Evolutionary conservation across 35 echinoderm and acorn worm genomes (phyloP).

Genomic region (Ophiothrix spiculata): DNA sequence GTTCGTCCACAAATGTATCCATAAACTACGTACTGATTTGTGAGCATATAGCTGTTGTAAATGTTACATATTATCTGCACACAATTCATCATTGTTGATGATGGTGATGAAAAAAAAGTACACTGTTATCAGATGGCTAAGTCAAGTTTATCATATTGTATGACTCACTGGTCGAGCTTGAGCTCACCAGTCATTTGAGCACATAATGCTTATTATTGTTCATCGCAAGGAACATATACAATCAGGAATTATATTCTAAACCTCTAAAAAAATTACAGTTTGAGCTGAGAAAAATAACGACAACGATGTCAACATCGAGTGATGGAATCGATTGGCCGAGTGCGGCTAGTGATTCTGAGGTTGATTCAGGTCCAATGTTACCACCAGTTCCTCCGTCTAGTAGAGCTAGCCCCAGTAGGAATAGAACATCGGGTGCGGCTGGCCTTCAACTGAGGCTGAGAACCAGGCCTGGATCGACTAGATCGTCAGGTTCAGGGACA

Average conservation of each 20-base stretch:
- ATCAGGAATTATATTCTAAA: neutral
- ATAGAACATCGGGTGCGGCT: neutral
- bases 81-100: neutral
- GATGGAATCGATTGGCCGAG: neutral
- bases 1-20: neutral
- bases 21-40: neutral
- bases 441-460: neutral
- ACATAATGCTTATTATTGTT: neutral
- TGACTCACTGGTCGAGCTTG: neutral
- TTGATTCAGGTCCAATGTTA: neutral
- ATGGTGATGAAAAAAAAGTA: neutral
- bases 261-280: neutral
- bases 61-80: neutral
- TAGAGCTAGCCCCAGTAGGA: neutral
- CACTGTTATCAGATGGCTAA: neutral
- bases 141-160: neutral
- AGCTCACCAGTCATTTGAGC: neutral
- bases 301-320: neutral
- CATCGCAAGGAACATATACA: neutral
- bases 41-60: neutral
- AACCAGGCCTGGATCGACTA: neutral
- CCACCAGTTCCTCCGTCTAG: neutral
- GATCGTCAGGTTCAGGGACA: neutral
- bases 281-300: too few species aligned
- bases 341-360: neutral